Conservation (phyloP, 2,113 vertebrate genomes). For the Otocyon megalotis region DNA sequence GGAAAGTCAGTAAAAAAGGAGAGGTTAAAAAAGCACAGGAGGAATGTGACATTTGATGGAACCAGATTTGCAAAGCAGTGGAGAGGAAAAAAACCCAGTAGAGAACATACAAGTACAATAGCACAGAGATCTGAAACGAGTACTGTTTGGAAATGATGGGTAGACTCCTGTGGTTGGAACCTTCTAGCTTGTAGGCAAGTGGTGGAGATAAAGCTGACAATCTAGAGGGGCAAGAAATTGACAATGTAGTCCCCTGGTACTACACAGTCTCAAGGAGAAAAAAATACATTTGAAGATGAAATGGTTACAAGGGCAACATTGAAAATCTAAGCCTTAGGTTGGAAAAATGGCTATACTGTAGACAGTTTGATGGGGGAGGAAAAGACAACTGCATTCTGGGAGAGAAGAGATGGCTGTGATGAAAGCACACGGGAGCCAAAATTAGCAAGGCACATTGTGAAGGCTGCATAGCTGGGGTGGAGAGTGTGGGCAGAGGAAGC, state of each 20-base stretch:
- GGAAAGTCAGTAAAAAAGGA: background rate
- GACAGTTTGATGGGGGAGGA: background rate
- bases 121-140: background rate
- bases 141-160: background rate
- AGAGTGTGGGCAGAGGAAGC: background rate
- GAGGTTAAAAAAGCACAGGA: background rate
- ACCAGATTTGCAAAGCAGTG: background rate
- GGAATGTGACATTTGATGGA: background rate
- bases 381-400: background rate
- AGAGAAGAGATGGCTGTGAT: background rate
- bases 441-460: background rate
- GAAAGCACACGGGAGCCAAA: background rate
- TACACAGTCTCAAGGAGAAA: background rate
- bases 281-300: background rate
- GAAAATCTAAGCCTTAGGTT: conserved; percentile 1
- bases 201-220: background rate
- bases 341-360: background rate
- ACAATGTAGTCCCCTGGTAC: background rate
- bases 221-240: background rate
- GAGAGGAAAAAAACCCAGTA: background rate
- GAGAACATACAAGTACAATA: background rate
- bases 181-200: background rate
- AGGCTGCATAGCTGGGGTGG: background rate
- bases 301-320: background rate
- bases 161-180: background rate